Evolutionary conservation across 2,888 invertebrate genomes (phyloP).

Genomic region (Campaea margaritaria): DNA sequence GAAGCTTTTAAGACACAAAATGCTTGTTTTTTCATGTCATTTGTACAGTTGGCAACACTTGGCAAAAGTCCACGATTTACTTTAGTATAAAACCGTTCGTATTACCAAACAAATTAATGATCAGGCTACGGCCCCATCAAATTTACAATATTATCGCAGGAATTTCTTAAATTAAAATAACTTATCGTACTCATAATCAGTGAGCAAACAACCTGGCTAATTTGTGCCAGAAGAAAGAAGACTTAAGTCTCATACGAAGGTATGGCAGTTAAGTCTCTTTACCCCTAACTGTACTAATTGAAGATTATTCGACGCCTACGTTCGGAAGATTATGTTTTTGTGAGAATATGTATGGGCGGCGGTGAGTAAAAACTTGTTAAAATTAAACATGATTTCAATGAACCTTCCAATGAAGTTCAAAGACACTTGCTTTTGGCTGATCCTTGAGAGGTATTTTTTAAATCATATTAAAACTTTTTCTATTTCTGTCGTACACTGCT

Average conservation of each 20-base stretch:
- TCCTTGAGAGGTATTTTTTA: not conserved
- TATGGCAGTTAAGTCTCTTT: conserved; percentile 3
- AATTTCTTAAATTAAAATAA: conserved; percentile 32
- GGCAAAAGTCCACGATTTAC: too few relatives aligned
- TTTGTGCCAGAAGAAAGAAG: not conserved
- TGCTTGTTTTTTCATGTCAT: too few relatives aligned
- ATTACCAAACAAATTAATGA: conserved; percentile 26
- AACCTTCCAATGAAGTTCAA: conserved; percentile 35
- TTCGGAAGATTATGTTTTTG: conserved; percentile 43
- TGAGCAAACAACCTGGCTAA: conserved; percentile 1
- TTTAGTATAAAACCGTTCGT: too few relatives aligned
- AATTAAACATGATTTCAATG: conserved; percentile 41
- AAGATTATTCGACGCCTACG: conserved; percentile 45
- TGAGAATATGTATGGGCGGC: conserved; percentile 43
- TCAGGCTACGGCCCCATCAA: conserved; percentile 30
- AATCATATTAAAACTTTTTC: not conserved
- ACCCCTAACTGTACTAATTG: conserved; percentile 14
- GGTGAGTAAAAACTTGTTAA: conserved; percentile 27
- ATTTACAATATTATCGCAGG: conserved; percentile 26
- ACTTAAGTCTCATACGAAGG: not conserved
- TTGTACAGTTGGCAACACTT: too few relatives aligned
- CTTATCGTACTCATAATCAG: conserved; percentile 26
- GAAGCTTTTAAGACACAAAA: too few relatives aligned
- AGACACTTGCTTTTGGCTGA: conserved; percentile 10
- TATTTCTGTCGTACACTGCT: not conserved